These are phyloP conservation scores for Schizaphis graminum DNA, from an alignment of 2,888 invertebrate genomes.

Conservation along the genomic window DNA sequence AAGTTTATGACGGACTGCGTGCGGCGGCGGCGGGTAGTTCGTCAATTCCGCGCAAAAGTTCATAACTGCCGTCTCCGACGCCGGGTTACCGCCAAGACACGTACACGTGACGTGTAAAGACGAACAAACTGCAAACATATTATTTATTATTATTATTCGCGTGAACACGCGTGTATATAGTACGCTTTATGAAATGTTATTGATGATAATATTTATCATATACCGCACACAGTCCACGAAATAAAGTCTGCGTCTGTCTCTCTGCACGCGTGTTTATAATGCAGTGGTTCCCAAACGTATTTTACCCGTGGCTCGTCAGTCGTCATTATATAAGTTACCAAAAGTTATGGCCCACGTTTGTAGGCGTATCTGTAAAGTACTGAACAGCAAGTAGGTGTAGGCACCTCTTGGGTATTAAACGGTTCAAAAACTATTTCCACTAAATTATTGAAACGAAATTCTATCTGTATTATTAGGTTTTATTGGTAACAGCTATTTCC, in stretches of 20 bases:
- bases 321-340: not conserved
- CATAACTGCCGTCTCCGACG: not conserved
- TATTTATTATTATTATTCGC: slow-evolving; percentile 32
- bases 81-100: not conserved
- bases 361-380: not conserved
- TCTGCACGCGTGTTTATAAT: not conserved
- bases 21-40: not conserved
- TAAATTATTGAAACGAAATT: not conserved
- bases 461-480: not conserved
- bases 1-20: slow-evolving; percentile 29
- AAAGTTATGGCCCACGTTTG: not conserved
- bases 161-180: not conserved
- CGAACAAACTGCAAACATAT: slow-evolving; percentile 18
- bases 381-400: not conserved
- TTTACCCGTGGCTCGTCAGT: not conserved
- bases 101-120: not conserved
- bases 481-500: not conserved
- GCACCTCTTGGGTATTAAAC: not conserved
- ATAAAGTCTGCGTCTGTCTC: not conserved
- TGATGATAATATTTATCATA: slow-evolving; percentile 11
- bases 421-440: not conserved
- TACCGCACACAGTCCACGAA: not conserved
- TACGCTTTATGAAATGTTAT: not conserved
- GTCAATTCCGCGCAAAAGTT: slow-evolving; percentile 30
- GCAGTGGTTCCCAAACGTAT: not conserved